Percentiles rank a stretch among this genome's conserved stretches.
Evolutionary conservation across 2,888 invertebrate genomes (phyloP).

Genomic region (Pardosa pseudoannulata): DNA sequence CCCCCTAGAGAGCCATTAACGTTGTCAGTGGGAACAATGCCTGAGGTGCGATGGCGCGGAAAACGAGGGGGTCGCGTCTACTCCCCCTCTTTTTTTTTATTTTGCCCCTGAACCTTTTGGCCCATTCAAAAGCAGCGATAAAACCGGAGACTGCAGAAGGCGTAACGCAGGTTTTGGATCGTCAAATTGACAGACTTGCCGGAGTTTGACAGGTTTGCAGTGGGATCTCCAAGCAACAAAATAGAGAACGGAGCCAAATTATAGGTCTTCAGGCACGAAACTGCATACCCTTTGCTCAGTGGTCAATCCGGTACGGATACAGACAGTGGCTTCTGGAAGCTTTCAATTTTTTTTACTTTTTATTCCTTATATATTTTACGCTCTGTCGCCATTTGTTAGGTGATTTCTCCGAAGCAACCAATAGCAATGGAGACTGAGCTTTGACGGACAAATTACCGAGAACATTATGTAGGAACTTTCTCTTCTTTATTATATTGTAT

Average conservation of each 20-base stretch:
- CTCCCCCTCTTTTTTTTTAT: conserved; percentile 3
- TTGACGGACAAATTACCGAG: conserved; percentile 62
- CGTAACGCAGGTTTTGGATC: conserved; percentile 23
- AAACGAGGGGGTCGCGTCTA: conserved; percentile 32
- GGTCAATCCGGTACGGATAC: conserved; percentile 39
- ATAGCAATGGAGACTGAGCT: conserved; percentile 36
- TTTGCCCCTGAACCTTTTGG: conserved; percentile 30
- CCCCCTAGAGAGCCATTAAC: conserved; percentile 52
- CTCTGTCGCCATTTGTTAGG: conserved; percentile 54
- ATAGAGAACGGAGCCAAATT: conserved; percentile 47
- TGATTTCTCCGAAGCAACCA: conserved; percentile 51
- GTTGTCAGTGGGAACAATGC: conserved; percentile 52
- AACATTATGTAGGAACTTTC: conserved; percentile 50
- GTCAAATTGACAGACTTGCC: conserved; percentile 52
- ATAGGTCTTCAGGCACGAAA: conserved; percentile 54
- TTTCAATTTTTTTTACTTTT: conserved; percentile 13
- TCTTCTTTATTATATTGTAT: conserved; percentile 28
- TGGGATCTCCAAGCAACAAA: conserved; percentile 31
- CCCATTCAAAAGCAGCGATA: conserved; percentile 32
- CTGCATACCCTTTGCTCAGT: conserved; percentile 42
- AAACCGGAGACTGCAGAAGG: conserved; percentile 45
- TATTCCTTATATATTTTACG: conserved; percentile 40
- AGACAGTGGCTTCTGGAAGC: conserved; percentile 38
- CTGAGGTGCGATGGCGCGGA: conserved; percentile 57
- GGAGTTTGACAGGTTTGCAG: conserved; percentile 60